phyloP scores from a whole-genome alignment of 2,797 vertebrate genomes.

The Acipenser transmontanus region DNA sequence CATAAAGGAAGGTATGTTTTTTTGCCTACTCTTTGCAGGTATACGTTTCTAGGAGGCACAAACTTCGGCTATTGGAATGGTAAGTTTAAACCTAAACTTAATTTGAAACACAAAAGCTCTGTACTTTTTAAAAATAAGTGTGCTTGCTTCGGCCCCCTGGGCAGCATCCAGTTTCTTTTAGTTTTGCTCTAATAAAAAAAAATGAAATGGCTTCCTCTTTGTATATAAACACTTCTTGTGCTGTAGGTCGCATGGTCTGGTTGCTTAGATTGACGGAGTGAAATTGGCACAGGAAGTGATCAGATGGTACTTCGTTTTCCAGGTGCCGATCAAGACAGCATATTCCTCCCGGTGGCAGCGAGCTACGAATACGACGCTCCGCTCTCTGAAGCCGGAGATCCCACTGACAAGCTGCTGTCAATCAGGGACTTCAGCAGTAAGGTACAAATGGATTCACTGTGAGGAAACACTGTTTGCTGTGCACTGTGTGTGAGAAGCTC shows the following conservation, averaged over 20 bases:
- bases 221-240: too few species aligned
- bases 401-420: slow-evolving; percentile 81
- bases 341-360: slow-evolving; percentile 82
- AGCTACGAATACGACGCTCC: slow-evolving; percentile 96
- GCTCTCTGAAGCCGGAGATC: slow-evolving; percentile 88
- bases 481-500: too few species aligned
- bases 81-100: slow-evolving; percentile 42
- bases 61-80: slow-evolving; percentile 98
- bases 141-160: too few species aligned
- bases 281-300: too few species aligned
- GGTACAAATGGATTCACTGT: slow-evolving; percentile 43
- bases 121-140: too few species aligned
- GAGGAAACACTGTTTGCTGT: too few species aligned
- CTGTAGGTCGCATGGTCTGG: too few species aligned
- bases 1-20: background rate
- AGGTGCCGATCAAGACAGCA: slow-evolving; percentile 85
- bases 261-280: too few species aligned
- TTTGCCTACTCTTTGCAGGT: slow-evolving; percentile 57
- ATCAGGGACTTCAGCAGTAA: slow-evolving; percentile 79
- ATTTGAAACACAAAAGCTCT: too few species aligned
- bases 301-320: background rate
- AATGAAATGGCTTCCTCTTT: too few species aligned
- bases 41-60: slow-evolving; percentile 97
- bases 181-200: too few species aligned
- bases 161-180: too few species aligned